These are phyloP conservation scores for Sebastes glaucus DNA, from an alignment of 2,797 vertebrate genomes.

Conservation along the genomic window DNA sequence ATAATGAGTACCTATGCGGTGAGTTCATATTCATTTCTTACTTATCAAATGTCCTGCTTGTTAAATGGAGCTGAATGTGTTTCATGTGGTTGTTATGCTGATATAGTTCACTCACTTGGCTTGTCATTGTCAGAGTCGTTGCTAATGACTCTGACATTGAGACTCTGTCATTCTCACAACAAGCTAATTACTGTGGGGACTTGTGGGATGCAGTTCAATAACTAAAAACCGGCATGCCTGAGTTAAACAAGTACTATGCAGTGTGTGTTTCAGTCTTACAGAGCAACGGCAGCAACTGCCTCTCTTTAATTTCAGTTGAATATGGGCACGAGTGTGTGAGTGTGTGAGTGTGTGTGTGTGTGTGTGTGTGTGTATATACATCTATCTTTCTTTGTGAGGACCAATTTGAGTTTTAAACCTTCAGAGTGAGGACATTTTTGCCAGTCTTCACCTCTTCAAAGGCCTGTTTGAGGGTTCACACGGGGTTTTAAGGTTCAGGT, in stretches of 20 bases:
- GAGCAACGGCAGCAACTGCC: conserved; percentile 19
- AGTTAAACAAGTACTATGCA: conserved; percentile 26
- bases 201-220: not conserved
- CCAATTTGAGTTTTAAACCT: not conserved
- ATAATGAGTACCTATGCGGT: conserved; percentile 67
- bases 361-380: not conserved
- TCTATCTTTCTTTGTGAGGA: not conserved
- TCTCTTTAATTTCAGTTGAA: conserved; percentile 9
- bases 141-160: not conserved
- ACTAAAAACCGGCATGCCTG: not conserved
- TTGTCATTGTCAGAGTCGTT: not conserved
- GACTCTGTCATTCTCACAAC: not conserved
- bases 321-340: not conserved
- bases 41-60: not conserved
- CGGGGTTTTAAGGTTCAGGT: not conserved
- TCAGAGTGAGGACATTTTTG: not conserved
- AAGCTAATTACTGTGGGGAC: not conserved
- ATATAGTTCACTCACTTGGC: not conserved
- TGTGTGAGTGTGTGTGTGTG: not conserved
- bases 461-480: not conserved
- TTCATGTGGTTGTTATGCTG: not conserved
- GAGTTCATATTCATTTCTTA: conserved; percentile 51
- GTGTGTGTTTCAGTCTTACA: conserved; percentile 18
- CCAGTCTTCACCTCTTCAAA: not conserved
- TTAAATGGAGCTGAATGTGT: not conserved